These are phyloP conservation scores for Loriculus beryllinus DNA, from an alignment of 2,797 vertebrate species.

Conservation along the genomic window DNA sequence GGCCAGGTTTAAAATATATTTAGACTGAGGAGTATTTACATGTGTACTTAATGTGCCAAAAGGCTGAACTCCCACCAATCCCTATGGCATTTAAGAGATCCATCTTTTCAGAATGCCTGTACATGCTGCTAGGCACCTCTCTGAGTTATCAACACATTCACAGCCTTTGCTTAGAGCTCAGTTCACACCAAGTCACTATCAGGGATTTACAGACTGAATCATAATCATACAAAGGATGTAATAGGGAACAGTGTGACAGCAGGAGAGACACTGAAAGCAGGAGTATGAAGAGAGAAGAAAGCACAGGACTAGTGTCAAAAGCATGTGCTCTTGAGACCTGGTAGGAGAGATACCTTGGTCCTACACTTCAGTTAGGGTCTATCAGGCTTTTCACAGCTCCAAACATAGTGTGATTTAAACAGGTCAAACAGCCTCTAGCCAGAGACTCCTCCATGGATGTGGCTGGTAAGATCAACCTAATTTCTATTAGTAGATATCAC, in stretches of 20 bases:
- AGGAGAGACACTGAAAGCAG: background rate
- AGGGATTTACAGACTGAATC: background rate
- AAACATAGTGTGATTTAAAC: background rate
- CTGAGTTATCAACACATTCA: background rate
- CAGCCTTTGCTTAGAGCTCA: background rate
- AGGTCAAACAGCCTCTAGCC: background rate
- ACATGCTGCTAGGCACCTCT: background rate
- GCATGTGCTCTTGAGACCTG: background rate
- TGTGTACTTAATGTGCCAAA: background rate
- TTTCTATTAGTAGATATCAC: background rate
- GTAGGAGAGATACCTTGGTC: background rate
- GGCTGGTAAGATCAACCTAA: background rate
- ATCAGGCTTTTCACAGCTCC: background rate
- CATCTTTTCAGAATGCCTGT: background rate
- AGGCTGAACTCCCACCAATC: background rate
- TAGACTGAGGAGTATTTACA: background rate
- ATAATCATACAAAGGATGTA: background rate
- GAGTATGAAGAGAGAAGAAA: background rate
- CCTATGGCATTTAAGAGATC: background rate
- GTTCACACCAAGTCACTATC: background rate
- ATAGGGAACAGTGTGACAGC: fast-evolving
- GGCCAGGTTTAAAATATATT: background rate
- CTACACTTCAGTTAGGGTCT: background rate
- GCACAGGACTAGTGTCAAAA: background rate
- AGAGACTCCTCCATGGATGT: background rate